These are phyloP conservation scores for Bibio marci DNA, from an alignment of 2,888 invertebrate genomes.

Conservation along the genomic window DNA sequence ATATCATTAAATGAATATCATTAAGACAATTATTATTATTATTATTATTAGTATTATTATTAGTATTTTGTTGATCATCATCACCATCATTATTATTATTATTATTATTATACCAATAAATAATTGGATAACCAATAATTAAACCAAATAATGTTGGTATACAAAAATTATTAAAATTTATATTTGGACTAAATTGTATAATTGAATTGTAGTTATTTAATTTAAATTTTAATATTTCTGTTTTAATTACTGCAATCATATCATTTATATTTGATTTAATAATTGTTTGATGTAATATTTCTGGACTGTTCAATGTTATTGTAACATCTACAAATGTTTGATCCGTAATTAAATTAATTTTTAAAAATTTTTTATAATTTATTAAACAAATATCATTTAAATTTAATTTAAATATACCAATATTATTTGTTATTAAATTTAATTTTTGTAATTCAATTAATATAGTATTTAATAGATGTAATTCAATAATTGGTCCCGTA, in stretches of 20 bases:
- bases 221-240: constrained; percentile 6
- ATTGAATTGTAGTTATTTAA: too few relatives aligned
- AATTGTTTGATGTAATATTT: constrained; percentile 4
- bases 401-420: constrained; percentile 11
- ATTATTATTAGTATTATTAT: neutral
- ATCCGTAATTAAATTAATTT: constrained; percentile 1
- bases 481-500: constrained; percentile 10
- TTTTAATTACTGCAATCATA: constrained; percentile 5
- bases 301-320: constrained; percentile 7
- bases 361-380: constrained; percentile 9
- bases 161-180: constrained; percentile 15
- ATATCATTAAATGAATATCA: constrained; percentile 7
- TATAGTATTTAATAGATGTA: constrained; percentile 8
- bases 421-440: constrained; percentile 9
- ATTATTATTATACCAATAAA: constrained; percentile 16
- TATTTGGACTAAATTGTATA: too few relatives aligned
- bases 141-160: constrained; percentile 18
- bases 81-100: neutral
- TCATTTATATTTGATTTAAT: neutral
- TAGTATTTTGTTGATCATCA: too few relatives aligned
- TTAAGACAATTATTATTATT: constrained; percentile 7
- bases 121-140: constrained; percentile 19
- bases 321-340: constrained; percentile 11
- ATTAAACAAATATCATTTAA: constrained; percentile 13
- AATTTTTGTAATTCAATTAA: constrained; percentile 11